Conservation (phyloP, 2,797 vertebrate species). For the Lepilemur septentrionalis region DNA sequence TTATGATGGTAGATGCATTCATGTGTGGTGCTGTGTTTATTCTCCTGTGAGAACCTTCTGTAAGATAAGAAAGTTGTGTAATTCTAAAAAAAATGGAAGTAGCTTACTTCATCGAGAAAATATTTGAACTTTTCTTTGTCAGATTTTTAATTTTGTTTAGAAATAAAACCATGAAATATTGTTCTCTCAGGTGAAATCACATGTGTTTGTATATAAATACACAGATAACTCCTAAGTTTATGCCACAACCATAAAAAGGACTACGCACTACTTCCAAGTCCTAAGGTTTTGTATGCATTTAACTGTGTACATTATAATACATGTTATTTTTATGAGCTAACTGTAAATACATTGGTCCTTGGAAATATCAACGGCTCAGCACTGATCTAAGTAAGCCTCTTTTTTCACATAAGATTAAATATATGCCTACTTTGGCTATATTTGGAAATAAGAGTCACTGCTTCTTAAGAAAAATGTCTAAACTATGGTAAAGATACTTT, state of each 20-base stretch:
- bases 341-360: neutral
- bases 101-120: neutral
- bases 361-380: neutral
- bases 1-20: neutral
- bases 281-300: neutral
- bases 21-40: neutral
- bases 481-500: neutral
- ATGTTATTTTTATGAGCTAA: neutral
- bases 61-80: neutral
- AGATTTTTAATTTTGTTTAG: constrained; percentile 19
- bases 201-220: neutral
- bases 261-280: neutral
- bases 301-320: neutral
- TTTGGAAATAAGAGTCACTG: neutral
- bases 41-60: neutral
- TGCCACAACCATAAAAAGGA: neutral
- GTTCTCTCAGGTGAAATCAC: neutral
- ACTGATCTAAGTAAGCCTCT: neutral
- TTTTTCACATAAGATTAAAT: neutral
- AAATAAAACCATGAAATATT: neutral
- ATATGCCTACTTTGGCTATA: neutral
- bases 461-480: neutral
- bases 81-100: neutral
- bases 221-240: neutral
- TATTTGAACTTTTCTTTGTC: neutral